Conservation (phyloP, 2,797 vertebrate genomes). For the Enteromius trimaculatus region DNA sequence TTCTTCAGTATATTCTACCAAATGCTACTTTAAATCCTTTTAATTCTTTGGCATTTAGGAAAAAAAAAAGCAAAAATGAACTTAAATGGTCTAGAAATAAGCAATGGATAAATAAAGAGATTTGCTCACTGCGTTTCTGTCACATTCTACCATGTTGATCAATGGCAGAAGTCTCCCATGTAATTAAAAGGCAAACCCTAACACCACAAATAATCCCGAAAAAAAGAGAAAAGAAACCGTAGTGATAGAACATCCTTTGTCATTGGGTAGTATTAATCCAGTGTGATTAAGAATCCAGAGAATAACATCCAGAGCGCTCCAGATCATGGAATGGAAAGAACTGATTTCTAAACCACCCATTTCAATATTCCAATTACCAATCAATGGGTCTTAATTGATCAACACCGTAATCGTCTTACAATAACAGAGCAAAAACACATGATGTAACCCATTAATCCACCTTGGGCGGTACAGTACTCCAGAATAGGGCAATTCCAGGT, state of each 20-base stretch:
- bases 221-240: constrained; percentile 68
- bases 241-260: constrained; percentile 73
- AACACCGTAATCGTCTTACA: constrained; percentile 65
- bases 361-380: constrained; percentile 78
- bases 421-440: constrained; percentile 69
- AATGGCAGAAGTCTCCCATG: constrained; percentile 78
- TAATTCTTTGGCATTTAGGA: constrained; percentile 59
- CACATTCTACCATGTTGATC: constrained; percentile 70
- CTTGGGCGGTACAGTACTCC: constrained; percentile 77
- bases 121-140: constrained; percentile 78
- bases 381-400: constrained; percentile 67
- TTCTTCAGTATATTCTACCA: constrained; percentile 38
- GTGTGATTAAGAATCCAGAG: constrained; percentile 75
- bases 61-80: constrained; percentile 59
- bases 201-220: constrained; percentile 77
- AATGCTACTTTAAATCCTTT: constrained; percentile 62
- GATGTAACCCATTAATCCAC: constrained; percentile 79
- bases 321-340: constrained; percentile 62
- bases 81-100: constrained; percentile 62
- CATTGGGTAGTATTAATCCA: constrained; percentile 79
- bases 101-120: constrained; percentile 63
- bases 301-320: constrained; percentile 79
- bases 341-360: constrained; percentile 68
- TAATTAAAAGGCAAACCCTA: constrained; percentile 74
- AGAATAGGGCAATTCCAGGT: constrained; percentile 79